Percentiles rank a stretch among this genome's conserved stretches.
Conservation (phyloP, 2,888 invertebrate species). For the Callosobruchus maculatus region DNA sequence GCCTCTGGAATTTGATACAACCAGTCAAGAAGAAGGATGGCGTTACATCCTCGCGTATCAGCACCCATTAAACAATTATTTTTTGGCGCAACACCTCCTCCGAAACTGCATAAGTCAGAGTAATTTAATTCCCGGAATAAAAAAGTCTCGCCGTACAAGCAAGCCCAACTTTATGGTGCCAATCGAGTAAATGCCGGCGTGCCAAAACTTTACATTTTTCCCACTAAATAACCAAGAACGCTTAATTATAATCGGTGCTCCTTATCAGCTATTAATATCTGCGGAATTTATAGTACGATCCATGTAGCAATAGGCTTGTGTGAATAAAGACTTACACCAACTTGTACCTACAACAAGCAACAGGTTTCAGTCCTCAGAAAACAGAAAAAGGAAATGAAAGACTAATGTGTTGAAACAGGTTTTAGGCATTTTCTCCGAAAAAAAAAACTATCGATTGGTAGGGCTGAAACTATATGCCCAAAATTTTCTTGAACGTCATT, state of each 20-base stretch:
- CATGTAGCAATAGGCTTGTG: background rate
- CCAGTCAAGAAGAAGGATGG: background rate
- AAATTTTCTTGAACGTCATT: no score
- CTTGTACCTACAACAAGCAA: no score
- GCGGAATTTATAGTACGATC: background rate
- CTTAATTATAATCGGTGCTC: background rate
- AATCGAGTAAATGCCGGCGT: background rate
- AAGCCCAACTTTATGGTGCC: background rate
- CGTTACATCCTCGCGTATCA: background rate
- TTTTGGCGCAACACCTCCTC: background rate
- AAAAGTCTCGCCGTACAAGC: background rate
- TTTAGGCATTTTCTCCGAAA: no score
- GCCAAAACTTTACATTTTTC: background rate
- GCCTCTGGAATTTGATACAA: background rate
- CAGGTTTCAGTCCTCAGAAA: no score
- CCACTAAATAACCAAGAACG: background rate
- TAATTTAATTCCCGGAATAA: background rate
- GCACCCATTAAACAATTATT: background rate
- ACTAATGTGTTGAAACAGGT: no score
- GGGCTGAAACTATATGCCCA: no score
- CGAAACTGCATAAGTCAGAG: background rate
- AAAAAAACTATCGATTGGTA: no score
- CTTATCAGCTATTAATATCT: slow-evolving; percentile 1
- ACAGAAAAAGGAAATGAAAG: no score
- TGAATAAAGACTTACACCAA: no score